These are phyloP conservation scores for Dipodomys stephensi DNA, from an alignment of 2,113 vertebrate species.

Conservation along the genomic window DNA sequence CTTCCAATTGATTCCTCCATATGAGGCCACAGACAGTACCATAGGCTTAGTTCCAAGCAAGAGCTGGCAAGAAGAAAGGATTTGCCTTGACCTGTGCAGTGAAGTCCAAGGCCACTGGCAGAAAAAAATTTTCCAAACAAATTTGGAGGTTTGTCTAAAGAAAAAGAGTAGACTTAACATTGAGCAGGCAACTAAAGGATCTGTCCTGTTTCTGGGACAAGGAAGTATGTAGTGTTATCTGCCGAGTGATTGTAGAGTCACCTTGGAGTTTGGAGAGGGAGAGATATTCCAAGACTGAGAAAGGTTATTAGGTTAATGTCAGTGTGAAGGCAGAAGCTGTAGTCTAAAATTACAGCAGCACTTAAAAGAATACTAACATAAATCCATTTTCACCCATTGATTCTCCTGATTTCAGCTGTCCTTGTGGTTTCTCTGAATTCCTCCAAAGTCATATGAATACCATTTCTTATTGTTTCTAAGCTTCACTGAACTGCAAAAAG, in stretches of 20 bases:
- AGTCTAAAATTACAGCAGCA: conserved; percentile 22
- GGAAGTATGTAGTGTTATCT: not conserved
- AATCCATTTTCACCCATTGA: conserved; percentile 6
- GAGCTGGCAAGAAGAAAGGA: not conserved
- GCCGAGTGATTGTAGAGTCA: not conserved
- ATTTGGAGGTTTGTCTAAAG: conserved; percentile 26
- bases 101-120: not conserved
- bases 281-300: conserved; percentile 39
- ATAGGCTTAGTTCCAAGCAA: conserved; percentile 17
- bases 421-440: conserved; percentile 5
- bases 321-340: conserved; percentile 57
- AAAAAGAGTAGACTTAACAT: not conserved
- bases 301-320: conserved; percentile 56
- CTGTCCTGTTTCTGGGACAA: not conserved
- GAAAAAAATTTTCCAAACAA: conserved; percentile 18
- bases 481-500: conserved; percentile 51
- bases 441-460: conserved; percentile 52
- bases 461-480: conserved; percentile 57
- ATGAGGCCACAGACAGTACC: not conserved
- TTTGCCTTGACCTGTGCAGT: not conserved
- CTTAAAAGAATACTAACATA: conserved; percentile 49
- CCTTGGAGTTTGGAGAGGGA: conserved; percentile 29
- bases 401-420: conserved; percentile 30
- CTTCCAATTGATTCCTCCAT: not conserved
- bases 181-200: not conserved